Conservation (phyloP, 2,113 vertebrate species). For the Ameiurus melas region DNA sequence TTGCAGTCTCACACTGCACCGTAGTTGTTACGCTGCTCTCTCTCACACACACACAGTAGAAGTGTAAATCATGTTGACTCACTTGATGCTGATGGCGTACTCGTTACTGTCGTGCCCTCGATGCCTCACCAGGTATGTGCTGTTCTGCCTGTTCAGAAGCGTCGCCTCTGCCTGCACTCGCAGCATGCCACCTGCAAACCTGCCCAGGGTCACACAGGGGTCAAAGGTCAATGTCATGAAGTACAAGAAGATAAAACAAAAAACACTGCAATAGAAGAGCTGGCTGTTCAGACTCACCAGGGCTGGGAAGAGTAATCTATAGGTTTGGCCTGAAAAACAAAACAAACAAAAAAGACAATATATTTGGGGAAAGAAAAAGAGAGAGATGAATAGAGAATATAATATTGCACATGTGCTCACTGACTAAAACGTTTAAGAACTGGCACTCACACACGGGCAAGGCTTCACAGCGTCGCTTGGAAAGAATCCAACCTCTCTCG, state of each 20-base stretch:
- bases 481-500: conserved; percentile 92
- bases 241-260: not conserved
- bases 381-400: not conserved
- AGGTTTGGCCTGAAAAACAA: conserved; percentile 80
- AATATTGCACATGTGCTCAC: not conserved
- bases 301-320: conserved; percentile 90
- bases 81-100: conserved; percentile 98
- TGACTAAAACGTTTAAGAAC: conserved; percentile 44
- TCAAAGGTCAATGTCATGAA: not conserved
- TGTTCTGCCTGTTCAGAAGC: conserved; percentile 89
- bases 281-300: conserved; percentile 77
- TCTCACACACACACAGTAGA: not conserved
- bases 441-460: conserved; percentile 88
- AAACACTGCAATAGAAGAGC: not conserved
- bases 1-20: too few relatives aligned
- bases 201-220: conserved; percentile 54
- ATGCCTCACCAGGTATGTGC: conserved; percentile 94
- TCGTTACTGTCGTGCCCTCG: conserved; percentile 91
- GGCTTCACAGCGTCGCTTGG: conserved; percentile 94
- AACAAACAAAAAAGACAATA: conserved; percentile 45
- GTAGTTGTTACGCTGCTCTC: too few relatives aligned
- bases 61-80: conserved; percentile 64
- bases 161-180: conserved; percentile 89
- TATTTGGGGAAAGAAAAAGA: not conserved
- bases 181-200: conserved; percentile 96